phyloP scores from a whole-genome alignment of 2,797 vertebrate species.

The Hippoglossus hippoglossus region DNA sequence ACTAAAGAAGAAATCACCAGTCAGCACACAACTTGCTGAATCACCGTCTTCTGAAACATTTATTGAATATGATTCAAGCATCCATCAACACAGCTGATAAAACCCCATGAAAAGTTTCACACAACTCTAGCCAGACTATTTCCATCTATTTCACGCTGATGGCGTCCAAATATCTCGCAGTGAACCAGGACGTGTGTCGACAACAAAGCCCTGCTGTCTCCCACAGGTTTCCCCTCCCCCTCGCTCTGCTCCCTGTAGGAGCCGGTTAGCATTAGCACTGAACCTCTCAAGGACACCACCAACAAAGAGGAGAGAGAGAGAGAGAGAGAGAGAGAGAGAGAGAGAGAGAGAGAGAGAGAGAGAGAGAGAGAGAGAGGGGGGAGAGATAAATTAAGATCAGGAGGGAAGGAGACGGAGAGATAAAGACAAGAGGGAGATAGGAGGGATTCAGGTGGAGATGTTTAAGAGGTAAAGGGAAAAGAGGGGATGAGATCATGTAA shows the following conservation, averaged over 20 bases:
- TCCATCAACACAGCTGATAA: constrained; percentile 3
- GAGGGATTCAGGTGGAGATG: constrained; percentile 33
- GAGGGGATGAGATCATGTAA: constrained; percentile 29
- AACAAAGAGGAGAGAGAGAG: constrained; percentile 51
- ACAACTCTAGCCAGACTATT: constrained; percentile 5
- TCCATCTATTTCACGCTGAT: constrained; percentile 18
- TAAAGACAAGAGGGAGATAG: constrained; percentile 22
- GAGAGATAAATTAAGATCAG: constrained; percentile 26
- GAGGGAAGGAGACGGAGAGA: constrained; percentile 14
- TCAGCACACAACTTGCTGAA: constrained; percentile 45
- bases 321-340: constrained; percentile 6
- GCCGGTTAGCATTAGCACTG: constrained; percentile 70
- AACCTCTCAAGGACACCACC: constrained; percentile 80
- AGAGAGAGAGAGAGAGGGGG: constrained; percentile 44
- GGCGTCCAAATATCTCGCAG: constrained; percentile 39
- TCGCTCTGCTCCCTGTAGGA: constrained; percentile 63
- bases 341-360: constrained; percentile 42
- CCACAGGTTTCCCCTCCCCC: constrained; percentile 72
- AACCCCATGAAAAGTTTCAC: constrained; percentile 6
- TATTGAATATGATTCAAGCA: constrained; percentile 39
- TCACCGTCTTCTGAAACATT: constrained; percentile 46
- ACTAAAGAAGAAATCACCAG: constrained; percentile 20
- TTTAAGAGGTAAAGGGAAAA: constrained; percentile 30
- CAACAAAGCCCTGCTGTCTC: constrained; percentile 48
- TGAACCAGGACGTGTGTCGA: constrained; percentile 50